phyloP scores from a whole-genome alignment of 2,888 invertebrate genomes.

The Chloroclysta siterata region DNA sequence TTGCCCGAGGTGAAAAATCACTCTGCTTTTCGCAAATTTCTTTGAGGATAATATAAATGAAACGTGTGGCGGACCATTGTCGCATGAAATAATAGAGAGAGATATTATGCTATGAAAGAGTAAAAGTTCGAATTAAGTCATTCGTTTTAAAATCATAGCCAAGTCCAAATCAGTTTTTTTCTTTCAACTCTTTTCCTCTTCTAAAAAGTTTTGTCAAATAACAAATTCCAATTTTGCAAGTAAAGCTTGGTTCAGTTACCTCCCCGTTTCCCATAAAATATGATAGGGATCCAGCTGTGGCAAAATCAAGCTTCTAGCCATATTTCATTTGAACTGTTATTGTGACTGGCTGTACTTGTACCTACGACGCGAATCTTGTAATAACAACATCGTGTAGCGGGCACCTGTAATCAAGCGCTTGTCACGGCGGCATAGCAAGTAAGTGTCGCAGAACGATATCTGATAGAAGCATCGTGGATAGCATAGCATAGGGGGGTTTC shows the following conservation, averaged over 20 bases:
- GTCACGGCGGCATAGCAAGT: constrained; percentile 62
- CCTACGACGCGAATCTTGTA: constrained; percentile 53
- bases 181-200: too few species aligned
- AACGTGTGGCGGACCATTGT: too few species aligned
- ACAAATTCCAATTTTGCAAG: not conserved
- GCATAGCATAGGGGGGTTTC: constrained; percentile 35
- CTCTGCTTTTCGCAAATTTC: too few species aligned
- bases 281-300: constrained; percentile 15
- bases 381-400: constrained; percentile 61
- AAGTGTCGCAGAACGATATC: constrained; percentile 70
- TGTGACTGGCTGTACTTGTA: constrained; percentile 33
- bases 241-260: not conserved
- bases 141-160: too few species aligned
- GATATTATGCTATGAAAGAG: too few species aligned
- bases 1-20: too few species aligned
- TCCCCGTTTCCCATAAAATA: constrained; percentile 13
- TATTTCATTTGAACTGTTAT: constrained; percentile 19
- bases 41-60: too few species aligned
- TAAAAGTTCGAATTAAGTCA: too few species aligned
- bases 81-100: too few species aligned
- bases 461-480: constrained; percentile 47
- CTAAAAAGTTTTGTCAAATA: too few species aligned
- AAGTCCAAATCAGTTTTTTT: too few species aligned
- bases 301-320: constrained; percentile 16
- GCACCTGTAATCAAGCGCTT: constrained; percentile 73